phyloP scores from a whole-genome alignment of 2,113 vertebrate genomes.

The Syngnathoides biaculeatus region DNA sequence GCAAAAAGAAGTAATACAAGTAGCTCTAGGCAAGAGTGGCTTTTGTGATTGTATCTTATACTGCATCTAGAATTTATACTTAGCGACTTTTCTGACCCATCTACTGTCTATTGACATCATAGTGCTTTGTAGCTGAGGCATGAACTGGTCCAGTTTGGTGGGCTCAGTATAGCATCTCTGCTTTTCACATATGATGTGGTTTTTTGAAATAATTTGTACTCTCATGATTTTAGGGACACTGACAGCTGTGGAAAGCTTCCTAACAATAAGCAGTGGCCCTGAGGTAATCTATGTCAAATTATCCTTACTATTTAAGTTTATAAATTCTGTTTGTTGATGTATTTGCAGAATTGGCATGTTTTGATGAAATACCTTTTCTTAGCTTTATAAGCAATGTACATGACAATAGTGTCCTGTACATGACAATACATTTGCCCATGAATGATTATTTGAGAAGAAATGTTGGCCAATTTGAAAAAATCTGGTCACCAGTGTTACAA shows the following conservation, averaged over 20 bases:
- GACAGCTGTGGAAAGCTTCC: conserved; percentile 85
- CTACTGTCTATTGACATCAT: too few species aligned
- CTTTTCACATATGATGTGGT: too few species aligned
- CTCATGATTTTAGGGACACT: conserved; percentile 71
- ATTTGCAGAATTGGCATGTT: background rate
- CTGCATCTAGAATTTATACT: too few species aligned
- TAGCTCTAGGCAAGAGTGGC: background rate
- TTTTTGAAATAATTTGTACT: background rate
- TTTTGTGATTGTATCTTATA: too few species aligned
- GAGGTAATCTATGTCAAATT: conserved; percentile 69
- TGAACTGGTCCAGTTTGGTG: too few species aligned
- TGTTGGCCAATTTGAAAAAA: too few species aligned
- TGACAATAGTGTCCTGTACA: background rate
- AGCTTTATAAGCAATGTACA: background rate
- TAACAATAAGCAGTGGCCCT: conserved; percentile 72
- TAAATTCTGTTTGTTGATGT: background rate
- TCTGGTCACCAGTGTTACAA: background rate
- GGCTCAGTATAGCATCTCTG: too few species aligned
- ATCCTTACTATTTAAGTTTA: background rate
- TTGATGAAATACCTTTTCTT: background rate
- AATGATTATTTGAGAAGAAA: background rate
- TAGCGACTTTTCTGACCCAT: too few species aligned
- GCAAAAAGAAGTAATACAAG: background rate
- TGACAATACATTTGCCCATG: background rate
- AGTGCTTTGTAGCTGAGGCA: too few species aligned